phyloP scores from a whole-genome alignment of 92 coral and sea anemone species.

The Epizoanthus scotinus region DNA sequence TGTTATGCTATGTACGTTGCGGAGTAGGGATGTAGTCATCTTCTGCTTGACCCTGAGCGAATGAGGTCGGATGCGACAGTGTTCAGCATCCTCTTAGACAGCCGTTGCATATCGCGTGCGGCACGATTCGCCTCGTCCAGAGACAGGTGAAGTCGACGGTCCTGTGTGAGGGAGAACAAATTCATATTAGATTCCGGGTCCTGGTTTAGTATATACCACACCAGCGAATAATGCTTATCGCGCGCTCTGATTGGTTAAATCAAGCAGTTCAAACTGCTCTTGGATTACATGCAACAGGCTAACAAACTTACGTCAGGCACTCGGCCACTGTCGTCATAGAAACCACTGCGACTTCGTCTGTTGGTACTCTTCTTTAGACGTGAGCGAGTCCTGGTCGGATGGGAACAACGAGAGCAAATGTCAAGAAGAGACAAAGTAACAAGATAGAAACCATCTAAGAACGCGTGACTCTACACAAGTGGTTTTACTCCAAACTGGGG shows the following conservation, averaged over 20 bases:
- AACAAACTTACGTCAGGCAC: slow-evolving; percentile 24
- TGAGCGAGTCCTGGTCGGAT: slow-evolving; percentile 19
- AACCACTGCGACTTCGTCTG: slow-evolving; percentile 29
- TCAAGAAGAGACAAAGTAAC: background rate
- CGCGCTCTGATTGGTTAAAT: too few relatives aligned
- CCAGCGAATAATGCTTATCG: too few relatives aligned
- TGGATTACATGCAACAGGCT: too few relatives aligned
- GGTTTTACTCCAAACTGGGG: too few relatives aligned
- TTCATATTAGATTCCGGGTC: too few relatives aligned
- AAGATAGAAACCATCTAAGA: too few relatives aligned
- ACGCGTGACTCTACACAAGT: too few relatives aligned
- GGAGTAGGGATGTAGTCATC: background rate
- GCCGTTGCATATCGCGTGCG: slow-evolving; percentile 87
- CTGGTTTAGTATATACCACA: too few relatives aligned
- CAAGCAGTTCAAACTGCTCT: too few relatives aligned
- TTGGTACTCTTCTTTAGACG: slow-evolving; percentile 3
- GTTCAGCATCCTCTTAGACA: slow-evolving; percentile 88
- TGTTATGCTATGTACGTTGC: too few relatives aligned
- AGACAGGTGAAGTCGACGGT: slow-evolving; percentile 70
- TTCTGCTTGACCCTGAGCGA: slow-evolving; percentile 64
- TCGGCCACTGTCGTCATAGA: slow-evolving; percentile 4
- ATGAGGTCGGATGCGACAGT: slow-evolving; percentile 80
- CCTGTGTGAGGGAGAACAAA: slow-evolving; percentile 45
- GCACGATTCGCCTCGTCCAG: slow-evolving; percentile 97
- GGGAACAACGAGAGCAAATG: background rate